Evolutionary conservation across 2,888 invertebrate species (phyloP), one percentile per base, ranked within the genome.

Genomic region (Orchestes rusci): DNA sequence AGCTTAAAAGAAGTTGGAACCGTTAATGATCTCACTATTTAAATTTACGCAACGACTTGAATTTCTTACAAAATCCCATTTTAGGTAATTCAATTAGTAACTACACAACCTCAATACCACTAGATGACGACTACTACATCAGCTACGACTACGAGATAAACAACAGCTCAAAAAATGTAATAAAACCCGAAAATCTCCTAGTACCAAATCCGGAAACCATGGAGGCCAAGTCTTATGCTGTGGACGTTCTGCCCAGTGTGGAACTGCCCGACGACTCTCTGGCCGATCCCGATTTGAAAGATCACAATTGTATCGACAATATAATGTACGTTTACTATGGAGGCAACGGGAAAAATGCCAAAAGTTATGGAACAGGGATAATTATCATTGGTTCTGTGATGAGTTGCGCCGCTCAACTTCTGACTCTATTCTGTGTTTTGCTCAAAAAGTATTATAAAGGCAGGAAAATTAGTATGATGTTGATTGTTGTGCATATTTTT

Each of bases 261-360:
- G 61, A 74, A 2, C 54, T 80, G 3, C 79, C 79, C 0, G 79
- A 79, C 47, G 77, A 79, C 57, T 77, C 79, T 1, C 60, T 80
- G 28, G 78, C 79, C 0, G 80, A 80, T 56, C 73, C 74, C 0
- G 81, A 82, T 60, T 66, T 82, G 3, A 75, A 76, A 53, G 81
- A 81, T 52, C 80, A 81, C 56, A 80, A 82, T 55, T 76, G 80
- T 29, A 84, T 84, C 39, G 82, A 83, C 58, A 82, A 81, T 58
- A 76, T 83, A 34, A 81, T 82, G 62, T 83, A 82, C 59, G 72
- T 82, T 28, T 82, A 83, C 55, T 82, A 81, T 70, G 77, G 71
- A 62, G 76, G 66, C 61, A 75, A 62, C 65, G 71, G 52, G 60
- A 71, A 54, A 59, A 73, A 55, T 66, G 70, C 52, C 62, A 75